Percentiles rank a stretch among this genome's conserved stretches.
phyloP scores from a whole-genome alignment of 2,888 invertebrate species.

The Eupithecia insigniata region DNA sequence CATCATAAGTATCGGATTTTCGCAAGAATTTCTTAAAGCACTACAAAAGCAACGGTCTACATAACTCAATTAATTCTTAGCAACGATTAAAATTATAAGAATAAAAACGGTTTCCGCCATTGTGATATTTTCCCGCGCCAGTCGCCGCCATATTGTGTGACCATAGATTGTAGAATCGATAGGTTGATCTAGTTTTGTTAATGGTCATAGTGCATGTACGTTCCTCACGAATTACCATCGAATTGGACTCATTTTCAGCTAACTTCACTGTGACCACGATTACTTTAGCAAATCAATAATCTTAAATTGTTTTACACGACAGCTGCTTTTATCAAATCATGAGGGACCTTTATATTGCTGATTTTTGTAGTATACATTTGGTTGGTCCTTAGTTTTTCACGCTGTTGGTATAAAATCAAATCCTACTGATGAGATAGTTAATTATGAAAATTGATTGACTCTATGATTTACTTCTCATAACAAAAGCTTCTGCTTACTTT shows the following conservation, averaged over 20 bases:
- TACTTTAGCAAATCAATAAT: background rate
- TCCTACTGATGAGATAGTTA: too few species aligned
- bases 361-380: too few species aligned
- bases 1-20: background rate
- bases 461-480: too few species aligned
- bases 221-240: background rate
- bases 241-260: background rate
- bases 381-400: too few species aligned
- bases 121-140: constrained; percentile 64
- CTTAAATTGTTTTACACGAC: background rate
- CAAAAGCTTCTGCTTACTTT: too few species aligned
- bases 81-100: constrained; percentile 56
- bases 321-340: too few species aligned
- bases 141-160: constrained; percentile 55
- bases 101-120: constrained; percentile 64
- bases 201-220: constrained; percentile 1
- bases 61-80: constrained; percentile 55
- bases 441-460: too few species aligned
- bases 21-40: constrained; percentile 12
- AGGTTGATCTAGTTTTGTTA: constrained; percentile 10
- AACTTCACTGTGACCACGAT: background rate
- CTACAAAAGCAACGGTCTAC: constrained; percentile 37
- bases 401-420: too few species aligned
- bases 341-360: too few species aligned
- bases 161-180: constrained; percentile 48